phyloP scores from a whole-genome alignment of 2,797 vertebrate species.

The Melanotaenia nigrans region DNA sequence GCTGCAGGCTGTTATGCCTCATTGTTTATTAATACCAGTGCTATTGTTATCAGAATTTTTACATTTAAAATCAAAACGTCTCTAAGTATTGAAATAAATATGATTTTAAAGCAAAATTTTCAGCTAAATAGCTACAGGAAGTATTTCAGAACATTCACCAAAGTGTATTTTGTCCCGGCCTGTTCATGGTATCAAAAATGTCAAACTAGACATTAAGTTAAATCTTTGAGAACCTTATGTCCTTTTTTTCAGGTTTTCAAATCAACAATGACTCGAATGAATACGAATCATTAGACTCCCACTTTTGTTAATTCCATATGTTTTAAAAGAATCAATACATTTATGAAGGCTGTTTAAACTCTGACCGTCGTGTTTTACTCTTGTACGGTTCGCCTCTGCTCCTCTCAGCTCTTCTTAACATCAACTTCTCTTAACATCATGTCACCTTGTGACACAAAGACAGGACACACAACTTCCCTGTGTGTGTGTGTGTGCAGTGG shows the following conservation, averaged over 20 bases:
- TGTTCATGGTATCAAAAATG: neutral
- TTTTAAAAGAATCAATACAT: neutral
- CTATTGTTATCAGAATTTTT: neutral
- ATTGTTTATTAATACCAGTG: neutral
- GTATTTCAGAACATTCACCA: neutral
- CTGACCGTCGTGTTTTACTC: no score
- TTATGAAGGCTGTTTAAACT: neutral
- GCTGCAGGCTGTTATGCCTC: neutral
- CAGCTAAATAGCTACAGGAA: neutral
- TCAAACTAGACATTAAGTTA: neutral
- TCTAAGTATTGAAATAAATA: no score
- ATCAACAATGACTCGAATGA: neutral
- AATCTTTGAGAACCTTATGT: neutral
- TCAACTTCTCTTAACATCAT: no score
- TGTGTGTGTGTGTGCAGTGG: neutral
- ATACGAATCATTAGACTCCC: neutral
- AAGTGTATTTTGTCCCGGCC: neutral
- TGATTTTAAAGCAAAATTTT: neutral
- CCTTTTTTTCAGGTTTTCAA: neutral
- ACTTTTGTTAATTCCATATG: neutral
- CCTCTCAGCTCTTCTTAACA: no score
- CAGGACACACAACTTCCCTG: neutral
- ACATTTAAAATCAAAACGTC: neutral
- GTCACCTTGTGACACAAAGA: no score
- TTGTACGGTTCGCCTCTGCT: no score